Evolutionary conservation across 2,888 invertebrate species (phyloP).

Genomic region (Drosophila dives): DNA sequence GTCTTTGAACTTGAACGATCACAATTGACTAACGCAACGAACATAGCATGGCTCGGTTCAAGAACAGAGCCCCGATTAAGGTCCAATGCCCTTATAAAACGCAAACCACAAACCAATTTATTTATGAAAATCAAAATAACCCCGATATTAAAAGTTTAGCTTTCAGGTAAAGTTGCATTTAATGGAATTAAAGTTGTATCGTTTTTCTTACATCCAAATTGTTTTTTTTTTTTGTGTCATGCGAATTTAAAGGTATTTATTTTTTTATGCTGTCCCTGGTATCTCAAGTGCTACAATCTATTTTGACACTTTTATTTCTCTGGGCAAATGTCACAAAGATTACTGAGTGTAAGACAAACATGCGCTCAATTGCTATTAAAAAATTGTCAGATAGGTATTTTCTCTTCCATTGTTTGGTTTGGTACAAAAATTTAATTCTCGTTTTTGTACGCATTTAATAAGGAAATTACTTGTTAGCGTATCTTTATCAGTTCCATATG

Average conservation of each 20-base stretch:
- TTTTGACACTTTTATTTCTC: slow-evolving; percentile 40
- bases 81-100: not conserved
- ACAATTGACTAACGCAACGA: slow-evolving; percentile 39
- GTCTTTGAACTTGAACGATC: slow-evolving; percentile 59
- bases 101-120: slow-evolving; percentile 34
- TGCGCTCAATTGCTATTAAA: slow-evolving; percentile 70
- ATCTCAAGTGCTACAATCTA: slow-evolving; percentile 5
- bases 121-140: not conserved
- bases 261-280: not conserved
- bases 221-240: not conserved
- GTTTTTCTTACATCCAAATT: not conserved
- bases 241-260: not conserved
- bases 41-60: slow-evolving; percentile 13
- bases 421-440: slow-evolving; percentile 26
- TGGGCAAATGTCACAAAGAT: slow-evolving; percentile 60
- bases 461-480: slow-evolving; percentile 74
- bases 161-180: not conserved
- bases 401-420: slow-evolving; percentile 11
- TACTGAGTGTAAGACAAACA: slow-evolving; percentile 62
- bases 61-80: slow-evolving; percentile 11
- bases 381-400: slow-evolving; percentile 54
- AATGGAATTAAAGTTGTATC: not conserved
- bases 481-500: slow-evolving; percentile 3
- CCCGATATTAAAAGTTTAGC: not conserved
- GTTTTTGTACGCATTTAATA: slow-evolving; percentile 61